Base-by-base conservation (phyloP, 2,797 vertebrate genomes). In the Mormyrops attenuatus region DNA sequence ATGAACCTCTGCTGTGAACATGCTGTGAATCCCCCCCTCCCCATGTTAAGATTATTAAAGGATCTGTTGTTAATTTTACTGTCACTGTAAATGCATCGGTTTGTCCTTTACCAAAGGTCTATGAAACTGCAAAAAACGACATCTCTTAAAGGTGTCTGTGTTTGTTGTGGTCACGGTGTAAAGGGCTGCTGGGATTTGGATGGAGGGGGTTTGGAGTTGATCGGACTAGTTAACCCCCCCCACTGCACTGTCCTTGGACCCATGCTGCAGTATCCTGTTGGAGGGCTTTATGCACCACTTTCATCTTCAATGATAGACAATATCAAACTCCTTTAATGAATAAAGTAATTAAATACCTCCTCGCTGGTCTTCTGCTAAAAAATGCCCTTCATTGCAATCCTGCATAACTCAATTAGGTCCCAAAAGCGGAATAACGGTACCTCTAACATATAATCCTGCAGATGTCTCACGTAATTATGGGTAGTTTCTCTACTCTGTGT, bases 391-490 rank as follows among this genome's bases (percentile, higher is more conserved):
- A n/a, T 13, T 22, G 41, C 47, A 50, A 47, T 26, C 9, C 82
- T 47, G 41, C 47, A 50, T 85, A 85, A 85, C 82, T 85, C 82
- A 50, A 26, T 85, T 85, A 85, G 15, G 22, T 50, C n/a, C 20
- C 82, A 85, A 22, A 85, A 50, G 38, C 20, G 1, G 44, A 47
- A 47, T 47, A 47, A 26, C 20, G 22, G 82, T 11, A 47, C 82
- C 8, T 22, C 44, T 85, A 85, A 85, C 82, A 85, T 50, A 50
- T 22, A 47, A 85, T 50, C 47, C 82, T 11, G 49, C 47, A 50
- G 82, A 85, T 50, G 47, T 50, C 82, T 47, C 20, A 50, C n/a
- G 8, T 85, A 85, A 85, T 85, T 85, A 85, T 85, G 82, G 47
- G 82, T 85, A 85, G 82, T 50, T 85, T 50, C 82, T 50, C 82